phyloP scores from a whole-genome alignment of 2,888 invertebrate species.

The Aporophyla lueneburgensis region DNA sequence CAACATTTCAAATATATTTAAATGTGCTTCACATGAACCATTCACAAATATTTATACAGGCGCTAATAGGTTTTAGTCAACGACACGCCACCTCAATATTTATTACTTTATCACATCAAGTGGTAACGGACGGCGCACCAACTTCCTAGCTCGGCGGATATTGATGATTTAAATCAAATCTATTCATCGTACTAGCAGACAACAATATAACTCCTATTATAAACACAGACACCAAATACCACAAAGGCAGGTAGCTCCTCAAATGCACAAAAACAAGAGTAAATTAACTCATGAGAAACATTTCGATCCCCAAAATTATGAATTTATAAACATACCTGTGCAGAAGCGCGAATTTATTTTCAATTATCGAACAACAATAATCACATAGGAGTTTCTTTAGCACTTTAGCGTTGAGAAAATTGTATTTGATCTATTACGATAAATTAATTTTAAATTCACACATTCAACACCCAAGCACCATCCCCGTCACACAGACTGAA shows the following conservation, averaged over 20 bases:
- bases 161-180: conserved; percentile 76
- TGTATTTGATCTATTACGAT: conserved; percentile 32
- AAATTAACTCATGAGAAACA: conserved; percentile 53
- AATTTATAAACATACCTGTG: conserved; percentile 59
- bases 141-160: conserved; percentile 72
- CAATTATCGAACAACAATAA: conserved; percentile 28
- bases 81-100: conserved; percentile 55
- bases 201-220: conserved; percentile 21
- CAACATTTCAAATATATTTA: background rate
- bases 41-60: conserved; percentile 34
- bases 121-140: conserved; percentile 49
- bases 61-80: conserved; percentile 31
- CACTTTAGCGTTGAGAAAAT: conserved; percentile 29
- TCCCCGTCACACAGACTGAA: conserved; percentile 61
- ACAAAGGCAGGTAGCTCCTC: conserved; percentile 19
- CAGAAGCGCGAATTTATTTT: conserved; percentile 14
- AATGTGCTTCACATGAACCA: conserved; percentile 9
- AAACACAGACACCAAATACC: conserved; percentile 15
- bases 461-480: conserved; percentile 56
- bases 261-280: conserved; percentile 50
- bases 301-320: conserved; percentile 43
- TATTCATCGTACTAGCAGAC: conserved; percentile 52
- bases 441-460: conserved; percentile 53
- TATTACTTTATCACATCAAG: conserved; percentile 56
- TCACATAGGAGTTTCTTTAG: conserved; percentile 28